These are phyloP conservation scores for Oreochromis mossambicus DNA, from an alignment of 2,797 vertebrate species.

Conservation along the genomic window DNA sequence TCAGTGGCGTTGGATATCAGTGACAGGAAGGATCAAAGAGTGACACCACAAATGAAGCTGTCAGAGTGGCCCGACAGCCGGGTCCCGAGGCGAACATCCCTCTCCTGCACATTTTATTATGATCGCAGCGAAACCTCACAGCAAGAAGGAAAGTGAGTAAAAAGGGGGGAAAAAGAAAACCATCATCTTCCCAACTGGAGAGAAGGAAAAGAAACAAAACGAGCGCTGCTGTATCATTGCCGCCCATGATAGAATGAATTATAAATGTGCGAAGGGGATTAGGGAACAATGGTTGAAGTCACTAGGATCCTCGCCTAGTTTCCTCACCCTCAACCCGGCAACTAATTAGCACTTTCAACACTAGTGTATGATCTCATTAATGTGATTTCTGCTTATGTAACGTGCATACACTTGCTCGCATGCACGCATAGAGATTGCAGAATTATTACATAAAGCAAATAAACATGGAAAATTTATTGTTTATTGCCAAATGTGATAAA, in stretches of 20 bases:
- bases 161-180: conserved; percentile 13
- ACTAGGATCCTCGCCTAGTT: conserved; percentile 68
- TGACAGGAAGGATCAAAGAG: conserved; percentile 76
- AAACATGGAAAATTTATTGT: conserved; percentile 50
- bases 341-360: conserved; percentile 80
- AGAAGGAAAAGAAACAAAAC: conserved; percentile 60
- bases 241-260: conserved; percentile 71
- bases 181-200: conserved; percentile 55
- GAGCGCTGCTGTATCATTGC: conserved; percentile 52
- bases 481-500: conserved; percentile 17
- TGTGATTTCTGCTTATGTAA: conserved; percentile 74
- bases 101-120: conserved; percentile 65
- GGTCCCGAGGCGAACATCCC: conserved; percentile 71
- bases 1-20: conserved; percentile 69
- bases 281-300: conserved; percentile 73
- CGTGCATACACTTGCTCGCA: conserved; percentile 16
- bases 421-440: conserved; percentile 32
- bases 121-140: conserved; percentile 64
- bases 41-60: conserved; percentile 74
- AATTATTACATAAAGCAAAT: conserved; percentile 62
- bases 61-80: conserved; percentile 74
- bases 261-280: conserved; percentile 74
- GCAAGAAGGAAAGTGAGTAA: conserved; percentile 43
- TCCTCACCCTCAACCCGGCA: conserved; percentile 67
- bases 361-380: conserved; percentile 75